phyloP scores from a whole-genome alignment of 2,888 invertebrate species.

The Ethmia dodecea region DNA sequence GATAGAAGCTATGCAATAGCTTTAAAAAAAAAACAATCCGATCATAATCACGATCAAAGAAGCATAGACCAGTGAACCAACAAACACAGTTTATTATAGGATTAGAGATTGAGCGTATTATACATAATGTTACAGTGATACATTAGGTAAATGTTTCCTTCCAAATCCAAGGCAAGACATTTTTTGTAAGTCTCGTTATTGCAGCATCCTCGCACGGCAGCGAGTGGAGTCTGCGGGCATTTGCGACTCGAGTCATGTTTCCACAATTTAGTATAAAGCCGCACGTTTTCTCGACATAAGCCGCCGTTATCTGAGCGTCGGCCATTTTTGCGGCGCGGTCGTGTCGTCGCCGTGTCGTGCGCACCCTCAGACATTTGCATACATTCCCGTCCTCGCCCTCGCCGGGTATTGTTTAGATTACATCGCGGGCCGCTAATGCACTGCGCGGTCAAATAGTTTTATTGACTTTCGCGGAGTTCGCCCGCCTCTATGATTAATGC shows the following conservation, averaged over 20 bases:
- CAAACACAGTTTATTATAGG: no score
- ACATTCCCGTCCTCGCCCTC: conserved; percentile 65
- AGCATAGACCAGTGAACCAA: no score
- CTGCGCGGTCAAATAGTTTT: conserved; percentile 29
- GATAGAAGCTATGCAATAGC: no score
- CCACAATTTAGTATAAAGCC: conserved; percentile 49
- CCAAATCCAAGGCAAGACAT: no score
- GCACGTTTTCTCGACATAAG: conserved; percentile 54
- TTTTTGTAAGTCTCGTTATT: no score
- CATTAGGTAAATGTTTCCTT: no score
- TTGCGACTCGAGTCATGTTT: conserved; percentile 53
- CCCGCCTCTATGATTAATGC: conserved; percentile 16
- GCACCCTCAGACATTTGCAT: conserved; percentile 51
- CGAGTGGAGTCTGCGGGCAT: conserved; percentile 14
- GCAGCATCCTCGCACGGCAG: neutral
- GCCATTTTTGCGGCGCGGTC: conserved; percentile 5
- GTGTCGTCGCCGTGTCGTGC: conserved; percentile 25
- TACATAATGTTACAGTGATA: no score
- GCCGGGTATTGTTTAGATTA: conserved; percentile 35
- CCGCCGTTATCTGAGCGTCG: conserved; percentile 46
- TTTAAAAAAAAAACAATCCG: no score
- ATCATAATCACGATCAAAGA: no score
- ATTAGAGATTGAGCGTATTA: no score
- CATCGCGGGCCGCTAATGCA: conserved; percentile 15
- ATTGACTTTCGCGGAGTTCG: conserved; percentile 26